Evolutionary conservation across 2,113 vertebrate genomes (phyloP), one percentile per base, ranked within the genome.

Genomic region (Forbesichthys agassizii): DNA sequence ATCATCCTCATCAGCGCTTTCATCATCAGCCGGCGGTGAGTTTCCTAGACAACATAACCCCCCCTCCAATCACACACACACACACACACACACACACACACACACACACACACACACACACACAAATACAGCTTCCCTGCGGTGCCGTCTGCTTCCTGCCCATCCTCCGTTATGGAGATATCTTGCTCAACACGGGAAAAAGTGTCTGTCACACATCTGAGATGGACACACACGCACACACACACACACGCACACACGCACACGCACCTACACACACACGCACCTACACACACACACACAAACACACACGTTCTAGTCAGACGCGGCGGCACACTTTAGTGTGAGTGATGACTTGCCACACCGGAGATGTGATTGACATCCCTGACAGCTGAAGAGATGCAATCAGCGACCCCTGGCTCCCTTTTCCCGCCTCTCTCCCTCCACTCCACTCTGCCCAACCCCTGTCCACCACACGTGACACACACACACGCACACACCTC

Each of bases 331-430:
- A 63, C 76, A 73, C 33, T n/a, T 54, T 3, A 1, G 56, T 75
- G 11, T 75, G 78, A 81, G 74, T 86, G 85, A 90, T 78, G 77
- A 73, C 77, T 87, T 48, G 76, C 86, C 88, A 79, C 88, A 85
- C 83, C 61, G 64, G 88, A 77, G 84, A 71, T 16, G 56, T 87
- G 87, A 90, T 83, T 89, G 90, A 90, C 84, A 84, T 81, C 73
- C 66, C 72, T 5, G 81, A 85, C 87, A 88, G 86, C 87, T 77
- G 73, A 84, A 79, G 74, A 85, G 90, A 89, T 88, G 85, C 81
- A 88, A 90, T 90, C 87, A 86, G 84, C 68, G 71, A 87, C 85
- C 87, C 76, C 67, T 67, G 61, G 56, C 74, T 83, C 81, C 71
- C 77, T 69, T 66, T 82, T 84, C 79, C 73, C 79, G 73, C 53